A percentile compares a stretch with the other conserved stretches of the same genome.
Conservation (phyloP, 1,140 invertebrate genomes). For the Meloidogyne chitwoodi region DNA sequence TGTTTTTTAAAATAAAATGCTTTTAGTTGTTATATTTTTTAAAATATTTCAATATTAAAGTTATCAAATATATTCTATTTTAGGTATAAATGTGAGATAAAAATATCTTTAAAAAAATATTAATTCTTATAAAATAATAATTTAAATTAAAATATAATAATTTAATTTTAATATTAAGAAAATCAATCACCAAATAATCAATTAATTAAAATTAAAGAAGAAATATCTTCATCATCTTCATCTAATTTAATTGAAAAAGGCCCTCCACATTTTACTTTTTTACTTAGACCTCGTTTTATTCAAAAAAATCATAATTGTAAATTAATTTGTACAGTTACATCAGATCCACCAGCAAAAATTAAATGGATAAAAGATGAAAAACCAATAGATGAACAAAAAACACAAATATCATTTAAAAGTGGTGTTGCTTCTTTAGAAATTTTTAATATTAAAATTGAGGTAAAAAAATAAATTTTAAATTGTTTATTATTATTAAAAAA, state of each 20-base stretch:
- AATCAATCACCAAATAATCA: not conserved
- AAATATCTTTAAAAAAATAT: no score
- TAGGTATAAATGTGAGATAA: no score
- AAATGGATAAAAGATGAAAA: constrained; percentile 86
- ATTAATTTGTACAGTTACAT: constrained; percentile 88
- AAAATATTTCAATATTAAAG: no score
- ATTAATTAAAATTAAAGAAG: not conserved
- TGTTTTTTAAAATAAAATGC: no score
- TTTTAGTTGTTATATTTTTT: no score
- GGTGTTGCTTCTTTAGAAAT: constrained; percentile 88
- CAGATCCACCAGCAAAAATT: constrained; percentile 74
- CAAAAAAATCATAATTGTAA: constrained; percentile 75
- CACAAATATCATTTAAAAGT: constrained; percentile 79
- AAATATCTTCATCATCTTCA: constrained; percentile 1
- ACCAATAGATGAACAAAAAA: constrained; percentile 83
- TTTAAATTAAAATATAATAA: no score
- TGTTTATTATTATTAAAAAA: not conserved
- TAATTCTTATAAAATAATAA: no score
- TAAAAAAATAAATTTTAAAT: not conserved
- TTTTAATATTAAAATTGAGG: constrained; percentile 78
- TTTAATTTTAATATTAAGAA: no score
- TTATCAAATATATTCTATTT: no score
- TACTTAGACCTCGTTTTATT: constrained; percentile 91
- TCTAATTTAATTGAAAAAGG: constrained; percentile 19
- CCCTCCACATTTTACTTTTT: constrained; percentile 90